Conservation (phyloP, 1,140 invertebrate genomes). For the Sipha flava region DNA sequence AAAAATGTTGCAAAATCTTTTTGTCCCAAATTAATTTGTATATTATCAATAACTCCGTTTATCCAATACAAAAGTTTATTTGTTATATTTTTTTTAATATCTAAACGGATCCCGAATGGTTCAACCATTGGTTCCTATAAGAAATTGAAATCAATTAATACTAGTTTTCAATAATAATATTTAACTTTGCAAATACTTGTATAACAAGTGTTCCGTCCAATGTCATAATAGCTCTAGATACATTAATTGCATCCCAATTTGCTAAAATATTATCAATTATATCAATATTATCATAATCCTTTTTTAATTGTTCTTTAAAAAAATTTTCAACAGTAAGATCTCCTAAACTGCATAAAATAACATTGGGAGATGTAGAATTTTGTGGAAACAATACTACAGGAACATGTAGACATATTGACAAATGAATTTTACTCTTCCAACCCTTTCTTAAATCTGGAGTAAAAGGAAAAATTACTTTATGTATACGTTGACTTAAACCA, state of each 20-base stretch:
- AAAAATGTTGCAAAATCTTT: conserved; percentile 60
- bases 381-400: conserved; percentile 70
- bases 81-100: conserved; percentile 52
- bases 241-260: conserved; percentile 57
- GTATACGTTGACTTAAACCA: conserved; percentile 42
- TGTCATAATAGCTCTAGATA: conserved; percentile 64
- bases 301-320: conserved; percentile 54
- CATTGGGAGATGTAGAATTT: conserved; percentile 66
- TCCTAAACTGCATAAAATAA: conserved; percentile 70
- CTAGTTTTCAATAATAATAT: neutral
- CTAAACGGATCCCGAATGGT: conserved; percentile 60
- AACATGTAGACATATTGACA: conserved; percentile 63
- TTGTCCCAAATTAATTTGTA: conserved; percentile 61
- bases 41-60: conserved; percentile 48
- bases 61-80: conserved; percentile 1
- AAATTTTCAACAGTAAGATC: conserved; percentile 69
- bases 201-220: conserved; percentile 60
- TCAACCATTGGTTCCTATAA: conserved; percentile 65
- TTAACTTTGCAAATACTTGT: conserved; percentile 49
- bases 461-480: conserved; percentile 43
- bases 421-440: conserved; percentile 55
- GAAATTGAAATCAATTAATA: neutral
- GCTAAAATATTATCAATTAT: conserved; percentile 62
- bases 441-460: conserved; percentile 49
- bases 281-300: conserved; percentile 42